These are phyloP conservation scores for Drosophila emarginata DNA, from an alignment of 2,888 invertebrate species.

Conservation along the genomic window DNA sequence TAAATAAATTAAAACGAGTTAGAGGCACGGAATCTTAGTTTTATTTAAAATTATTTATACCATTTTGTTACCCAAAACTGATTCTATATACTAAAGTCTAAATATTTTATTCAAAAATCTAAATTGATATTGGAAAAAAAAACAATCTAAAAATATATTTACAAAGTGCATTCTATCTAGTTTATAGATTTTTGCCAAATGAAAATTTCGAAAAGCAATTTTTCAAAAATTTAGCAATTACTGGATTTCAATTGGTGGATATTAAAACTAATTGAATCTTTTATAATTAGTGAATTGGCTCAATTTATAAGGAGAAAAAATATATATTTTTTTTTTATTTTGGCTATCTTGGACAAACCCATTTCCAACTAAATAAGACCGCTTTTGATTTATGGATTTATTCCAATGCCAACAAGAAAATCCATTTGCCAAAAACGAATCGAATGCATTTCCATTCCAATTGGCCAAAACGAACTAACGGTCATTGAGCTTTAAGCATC, in stretches of 20 bases:
- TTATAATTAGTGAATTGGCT: neutral
- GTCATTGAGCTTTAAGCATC: conserved; percentile 58
- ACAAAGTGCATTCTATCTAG: too few species aligned
- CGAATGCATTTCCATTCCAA: conserved; percentile 29
- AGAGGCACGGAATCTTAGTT: too few species aligned
- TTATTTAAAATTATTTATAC: too few species aligned
- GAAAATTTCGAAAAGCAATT: too few species aligned
- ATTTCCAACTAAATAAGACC: conserved; percentile 21
- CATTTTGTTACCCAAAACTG: too few species aligned
- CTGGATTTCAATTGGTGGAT: neutral
- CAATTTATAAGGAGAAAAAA: neutral
- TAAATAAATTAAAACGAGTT: too few species aligned
- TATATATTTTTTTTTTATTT: too few species aligned
- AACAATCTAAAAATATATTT: too few species aligned
- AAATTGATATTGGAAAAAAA: too few species aligned
- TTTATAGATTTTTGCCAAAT: too few species aligned
- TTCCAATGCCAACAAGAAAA: conserved; percentile 49
- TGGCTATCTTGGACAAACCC: neutral
- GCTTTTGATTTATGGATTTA: conserved; percentile 43
- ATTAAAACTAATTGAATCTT: neutral
- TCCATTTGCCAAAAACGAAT: conserved; percentile 22
- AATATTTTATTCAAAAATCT: too few species aligned
- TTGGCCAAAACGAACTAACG: conserved; percentile 31
- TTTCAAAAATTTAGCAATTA: neutral
- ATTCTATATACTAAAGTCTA: too few species aligned